phyloP scores from a whole-genome alignment of 2,888 invertebrate genomes.

The Trissonchulus sp. region DNA sequence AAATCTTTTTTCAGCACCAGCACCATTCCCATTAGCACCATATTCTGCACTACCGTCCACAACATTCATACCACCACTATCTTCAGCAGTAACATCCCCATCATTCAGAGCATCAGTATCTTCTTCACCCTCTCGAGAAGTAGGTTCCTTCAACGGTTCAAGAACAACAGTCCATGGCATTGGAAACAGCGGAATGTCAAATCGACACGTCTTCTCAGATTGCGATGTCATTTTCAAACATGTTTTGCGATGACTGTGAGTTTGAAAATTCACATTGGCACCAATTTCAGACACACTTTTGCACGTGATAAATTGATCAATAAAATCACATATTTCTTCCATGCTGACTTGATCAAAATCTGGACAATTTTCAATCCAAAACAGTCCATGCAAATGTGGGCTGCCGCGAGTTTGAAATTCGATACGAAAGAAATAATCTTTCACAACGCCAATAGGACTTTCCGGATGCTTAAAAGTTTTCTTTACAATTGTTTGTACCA shows the following conservation, averaged over 20 bases:
- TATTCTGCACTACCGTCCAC: no score
- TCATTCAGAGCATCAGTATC: no score
- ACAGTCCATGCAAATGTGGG: slow-evolving; percentile 2
- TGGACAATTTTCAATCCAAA: slow-evolving; percentile 19
- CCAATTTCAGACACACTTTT: background rate
- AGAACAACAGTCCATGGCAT: background rate
- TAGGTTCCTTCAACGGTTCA: no score
- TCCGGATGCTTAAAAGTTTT: no score
- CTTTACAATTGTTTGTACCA: no score
- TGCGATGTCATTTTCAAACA: background rate
- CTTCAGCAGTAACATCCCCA: no score
- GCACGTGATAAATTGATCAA: slow-evolving; percentile 7
- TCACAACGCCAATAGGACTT: slow-evolving; percentile 12
- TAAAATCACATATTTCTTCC: slow-evolving; percentile 11
- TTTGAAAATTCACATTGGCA: no score
- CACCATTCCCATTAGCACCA: no score
- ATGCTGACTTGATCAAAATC: background rate
- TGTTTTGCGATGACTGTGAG: background rate
- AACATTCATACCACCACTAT: no score
- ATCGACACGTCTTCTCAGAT: no score
- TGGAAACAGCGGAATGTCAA: background rate
- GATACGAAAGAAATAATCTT: background rate
- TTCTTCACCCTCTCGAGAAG: no score
- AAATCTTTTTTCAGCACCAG: no score
- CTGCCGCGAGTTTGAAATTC: slow-evolving; percentile 7